Percentiles rank a stretch among this genome's conserved stretches.
phyloP scores from a whole-genome alignment of 2,113 vertebrate species.

The Oryctolagus cuniculus region mOryCun1.1 NC_091434.1:112604001-112604500 shows the following conservation, averaged over 20 bases:
- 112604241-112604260: not conserved
- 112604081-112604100: not conserved
- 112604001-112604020: not conserved
- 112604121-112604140: too few relatives aligned
- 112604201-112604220: too few relatives aligned
- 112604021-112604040: not conserved
- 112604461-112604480: not conserved
- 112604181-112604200: too few relatives aligned
- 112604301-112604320: not conserved
- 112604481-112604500: not conserved
- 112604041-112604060: not conserved
- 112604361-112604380: not conserved
- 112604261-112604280: not conserved
- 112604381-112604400: not conserved
- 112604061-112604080: not conserved
- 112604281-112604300: not conserved
- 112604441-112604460: constrained; percentile 6
- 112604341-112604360: not conserved
- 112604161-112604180: too few relatives aligned
- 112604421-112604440: not conserved
- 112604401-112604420: not conserved
- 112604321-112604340: not conserved
- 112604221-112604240: not conserved
- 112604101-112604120: not conserved
- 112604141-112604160: too few relatives aligned